Evolutionary conservation across 2,888 invertebrate genomes (phyloP), one percentile per base, ranked within the genome.

Genomic region (Euspilapteryx auroguttella): DNA sequence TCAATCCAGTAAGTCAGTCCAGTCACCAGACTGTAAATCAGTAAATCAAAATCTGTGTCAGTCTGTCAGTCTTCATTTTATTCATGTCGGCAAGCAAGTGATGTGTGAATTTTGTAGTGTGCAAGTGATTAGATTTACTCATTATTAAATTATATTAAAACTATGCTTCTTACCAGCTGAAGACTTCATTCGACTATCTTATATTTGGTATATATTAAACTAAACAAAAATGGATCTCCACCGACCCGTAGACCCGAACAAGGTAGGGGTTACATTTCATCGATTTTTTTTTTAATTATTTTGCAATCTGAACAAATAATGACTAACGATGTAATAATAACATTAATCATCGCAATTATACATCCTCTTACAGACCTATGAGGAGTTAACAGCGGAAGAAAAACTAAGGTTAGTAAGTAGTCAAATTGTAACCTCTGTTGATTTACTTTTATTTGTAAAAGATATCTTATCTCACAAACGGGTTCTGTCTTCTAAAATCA

Each of bases 371-470:
- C 62, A 89, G 87, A 86, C 83, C 24, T 71, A 86, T 41, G 85
- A 82, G 30, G 84, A 87, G 41, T 64, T 90, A 63, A 82, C 86
- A n/a, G 78, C 82, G 4, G 88, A 89, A 39, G 89, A 89, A 55
- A 85, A 83, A 66, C 73, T 83, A 65, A 84, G 87, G 87, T 86
- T 63, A 57, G 53, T 30, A 30, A 33, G 33, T 24, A 22, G 24
- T 13, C 13, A 17, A 14, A 14, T 25, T 11, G 10, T 22, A 2
- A 15, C 1, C 7, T 21, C 14, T 12, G 20, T 6, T 25, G 13
- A 12, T 21, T n/a, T 14, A n/a, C n/a, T 25, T 15, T 26, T 15
- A 13, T n/a, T n/a, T n/a, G n/a, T n/a, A n/a, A 12, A 25, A n/a
- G 2, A 14, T 11, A 7, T 3, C 5, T 14, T 2, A 14, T 25